Evolutionary conservation across 2,888 invertebrate species (phyloP), one percentile per base, ranked within the genome.

Genomic region (Lasioglossum malachurum): DNA sequence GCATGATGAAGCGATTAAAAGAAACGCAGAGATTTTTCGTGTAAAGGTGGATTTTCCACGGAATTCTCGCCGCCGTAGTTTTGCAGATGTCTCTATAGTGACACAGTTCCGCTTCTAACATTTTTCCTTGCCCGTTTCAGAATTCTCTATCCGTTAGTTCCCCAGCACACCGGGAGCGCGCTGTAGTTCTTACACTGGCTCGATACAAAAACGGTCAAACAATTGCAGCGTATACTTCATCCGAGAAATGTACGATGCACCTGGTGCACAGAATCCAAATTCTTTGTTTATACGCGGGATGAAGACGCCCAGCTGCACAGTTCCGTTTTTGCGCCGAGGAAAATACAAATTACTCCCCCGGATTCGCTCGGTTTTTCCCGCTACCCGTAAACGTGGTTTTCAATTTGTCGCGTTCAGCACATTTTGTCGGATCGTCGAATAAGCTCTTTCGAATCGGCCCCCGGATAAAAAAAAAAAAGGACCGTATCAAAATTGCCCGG

Each of bases 221-320:
- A 73, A 69, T 79, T 46, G 71, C 57, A 5, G 31, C 27, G 27
- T 60, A 57, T 73, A 49, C 38, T 78, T 67, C 57, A 41, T 67
- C 27, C n/a, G 38, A 57, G 46, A 83, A 71, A 71, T 41, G 57
- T 35, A 79, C 44, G 46, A 23, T 60, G 71, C 83, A 83, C 79
- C 83, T 79, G 83, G 71, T 75, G 44, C 74, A 74, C 64, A 35
- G 67, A 74, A 83, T 57, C 19, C 77, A 60, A 74, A 82, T 77
- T 83, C 75, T 83, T 83, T 79, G 79, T 75, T 79, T 79, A 69
- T 60, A 69, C 76, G 38, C 14, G 44, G 60, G 16, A 78, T 53
- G 44, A 72, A 77, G 46, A 46, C 72, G 49, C 44, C 41, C 46
- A 78, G 60, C 31, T 41, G 41, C 49, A 49, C n/a, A 16, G 31